Evolutionary conservation across 2,113 vertebrate genomes (phyloP), one percentile per base, ranked within the genome.

Genomic region (Cyprichromis sp.): DNA sequence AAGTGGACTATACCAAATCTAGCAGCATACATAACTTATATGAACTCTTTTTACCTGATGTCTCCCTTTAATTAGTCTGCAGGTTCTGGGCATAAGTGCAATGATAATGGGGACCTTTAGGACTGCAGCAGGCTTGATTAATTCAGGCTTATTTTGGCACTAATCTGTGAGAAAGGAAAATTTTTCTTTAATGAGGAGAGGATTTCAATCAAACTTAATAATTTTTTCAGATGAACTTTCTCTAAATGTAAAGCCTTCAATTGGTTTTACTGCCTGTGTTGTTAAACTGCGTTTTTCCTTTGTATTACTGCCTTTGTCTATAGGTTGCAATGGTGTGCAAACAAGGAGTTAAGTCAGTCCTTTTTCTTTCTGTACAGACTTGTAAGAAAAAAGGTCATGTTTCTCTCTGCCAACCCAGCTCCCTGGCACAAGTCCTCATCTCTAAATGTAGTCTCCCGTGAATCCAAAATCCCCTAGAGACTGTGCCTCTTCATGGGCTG

Each of bases 31-130:
- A 3, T 40, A 26, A 52, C 34, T 57, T n/a, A 86, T 31, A 61
- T 31, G 13, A 83, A 89, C 78, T 59, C 82, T 66, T 84, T 89
- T 61, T 42, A 47, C 52, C 79, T 54, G 73, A 8, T 63, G 4
- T 63, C 66, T 88, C 91, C 95, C 93, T 94, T 94, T 93, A 94
- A 92, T 53, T 83, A 61, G 78, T 78, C 36, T 73, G 81, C 87
- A 92, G 91, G 90, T 87, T 93, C 66, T 84, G 94, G 92, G 93
- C 82, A 71, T 38, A 85, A 36, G 93, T 94, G 94, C 93, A 95
- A 94, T 94, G 90, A 88, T 82, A 71, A 34, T 14, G 54, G 81
- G 54, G 82, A 91, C 82, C 38, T 84, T 55, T 42, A 38, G 36
- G 52, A 57, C 36, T 31, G 52, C 80, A 87, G 63, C 9, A 4